Conservation (phyloP, 2,888 invertebrate genomes). For the Thalpophila matura region DNA sequence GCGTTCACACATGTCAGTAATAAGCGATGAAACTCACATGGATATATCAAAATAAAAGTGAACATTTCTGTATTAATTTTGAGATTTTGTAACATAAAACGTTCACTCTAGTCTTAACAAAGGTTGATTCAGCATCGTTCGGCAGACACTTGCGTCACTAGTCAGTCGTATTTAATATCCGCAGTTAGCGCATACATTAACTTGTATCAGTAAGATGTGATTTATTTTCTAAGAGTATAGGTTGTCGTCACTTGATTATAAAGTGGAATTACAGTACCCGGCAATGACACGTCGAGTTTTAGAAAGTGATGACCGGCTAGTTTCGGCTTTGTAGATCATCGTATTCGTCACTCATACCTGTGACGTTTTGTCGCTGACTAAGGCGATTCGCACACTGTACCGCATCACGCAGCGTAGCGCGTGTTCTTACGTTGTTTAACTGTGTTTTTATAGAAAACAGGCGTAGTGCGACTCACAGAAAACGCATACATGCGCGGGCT, state of each 20-base stretch:
- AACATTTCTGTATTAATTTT: slow-evolving; percentile 60
- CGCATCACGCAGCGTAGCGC: no score
- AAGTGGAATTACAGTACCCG: not conserved
- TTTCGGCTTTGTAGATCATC: no score
- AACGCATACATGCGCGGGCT: no score
- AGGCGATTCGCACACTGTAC: no score
- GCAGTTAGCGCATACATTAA: slow-evolving; percentile 15
- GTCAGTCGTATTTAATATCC: slow-evolving; percentile 51
- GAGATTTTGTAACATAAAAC: slow-evolving; percentile 61
- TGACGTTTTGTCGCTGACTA: no score
- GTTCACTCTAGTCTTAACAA: slow-evolving; percentile 69
- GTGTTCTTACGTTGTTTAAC: no score
- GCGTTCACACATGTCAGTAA: slow-evolving; percentile 27
- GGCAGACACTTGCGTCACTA: slow-evolving; percentile 37
- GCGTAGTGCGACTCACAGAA: no score
- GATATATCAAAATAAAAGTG: slow-evolving; percentile 42
- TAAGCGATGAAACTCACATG: slow-evolving; percentile 49
- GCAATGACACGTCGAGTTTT: no score
- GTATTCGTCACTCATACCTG: no score
- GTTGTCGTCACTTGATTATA: slow-evolving; percentile 21
- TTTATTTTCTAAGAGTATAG: slow-evolving; percentile 37
- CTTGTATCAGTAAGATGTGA: slow-evolving; percentile 28
- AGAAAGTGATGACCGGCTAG: no score
- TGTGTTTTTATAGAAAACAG: no score
- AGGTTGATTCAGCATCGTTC: slow-evolving; percentile 55